Conservation (phyloP, 2,888 invertebrate species). For the Monopis laevigella region DNA sequence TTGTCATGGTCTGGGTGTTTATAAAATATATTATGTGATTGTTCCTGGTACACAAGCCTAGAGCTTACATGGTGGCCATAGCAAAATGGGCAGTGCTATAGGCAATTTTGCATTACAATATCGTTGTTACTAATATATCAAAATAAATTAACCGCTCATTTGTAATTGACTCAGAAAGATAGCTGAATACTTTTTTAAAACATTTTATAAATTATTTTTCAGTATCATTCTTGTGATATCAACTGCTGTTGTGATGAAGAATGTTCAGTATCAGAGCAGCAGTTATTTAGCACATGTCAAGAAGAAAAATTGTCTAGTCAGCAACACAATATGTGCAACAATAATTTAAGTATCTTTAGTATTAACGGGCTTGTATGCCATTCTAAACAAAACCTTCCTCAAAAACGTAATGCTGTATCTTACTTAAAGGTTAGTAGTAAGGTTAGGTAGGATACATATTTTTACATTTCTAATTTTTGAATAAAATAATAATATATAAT, state of each 20-base stretch:
- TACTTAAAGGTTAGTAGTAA: conserved; percentile 7
- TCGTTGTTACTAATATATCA: too few species aligned
- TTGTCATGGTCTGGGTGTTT: too few species aligned
- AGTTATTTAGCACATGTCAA: conserved; percentile 70
- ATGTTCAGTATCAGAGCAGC: conserved; percentile 69
- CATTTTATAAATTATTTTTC: conserved; percentile 20
- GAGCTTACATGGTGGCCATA: too few species aligned
- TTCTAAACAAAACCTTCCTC: conserved; percentile 45
- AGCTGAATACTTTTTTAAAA: too few species aligned
- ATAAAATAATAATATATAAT: conserved; percentile 14
- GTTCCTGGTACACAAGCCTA: too few species aligned
- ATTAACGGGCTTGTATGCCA: conserved; percentile 44
- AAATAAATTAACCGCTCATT: too few species aligned
- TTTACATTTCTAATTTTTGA: conserved; percentile 14
- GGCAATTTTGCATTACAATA: too few species aligned
- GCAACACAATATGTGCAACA: conserved; percentile 19
- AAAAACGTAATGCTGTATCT: conserved; percentile 23
- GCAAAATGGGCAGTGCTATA: too few species aligned
- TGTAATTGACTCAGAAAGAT: too few species aligned
- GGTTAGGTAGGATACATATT: neutral
- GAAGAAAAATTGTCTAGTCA: conserved; percentile 25
- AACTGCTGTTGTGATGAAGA: conserved; percentile 88
- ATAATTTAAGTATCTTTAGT: conserved; percentile 14
- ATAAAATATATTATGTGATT: too few species aligned
- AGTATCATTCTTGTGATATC: conserved; percentile 77